Conservation (phyloP, 2,797 vertebrate genomes). For the Cossypha heuglini region DNA sequence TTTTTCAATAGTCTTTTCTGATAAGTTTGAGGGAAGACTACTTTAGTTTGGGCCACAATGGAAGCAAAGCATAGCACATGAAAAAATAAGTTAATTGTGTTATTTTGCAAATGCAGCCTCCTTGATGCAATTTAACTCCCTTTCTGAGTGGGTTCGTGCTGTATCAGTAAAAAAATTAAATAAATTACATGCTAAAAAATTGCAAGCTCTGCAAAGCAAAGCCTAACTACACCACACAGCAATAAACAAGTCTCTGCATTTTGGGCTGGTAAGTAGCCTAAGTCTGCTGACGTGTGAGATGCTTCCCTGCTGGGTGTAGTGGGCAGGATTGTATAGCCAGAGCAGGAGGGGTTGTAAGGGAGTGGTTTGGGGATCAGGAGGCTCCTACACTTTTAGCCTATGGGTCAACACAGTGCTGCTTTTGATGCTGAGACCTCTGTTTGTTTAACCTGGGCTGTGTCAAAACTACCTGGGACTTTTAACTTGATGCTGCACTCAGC, state of each 20-base stretch:
- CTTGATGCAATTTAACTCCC: background rate
- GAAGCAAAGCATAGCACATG: background rate
- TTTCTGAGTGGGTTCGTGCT: background rate
- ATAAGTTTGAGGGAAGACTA: background rate
- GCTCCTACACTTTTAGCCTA: accelerated
- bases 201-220: background rate
- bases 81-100: background rate
- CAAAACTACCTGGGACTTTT: background rate
- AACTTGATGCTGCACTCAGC: background rate
- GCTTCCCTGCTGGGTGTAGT: background rate
- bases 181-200: background rate
- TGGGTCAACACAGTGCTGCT: accelerated
- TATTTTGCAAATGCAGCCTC: background rate
- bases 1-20: background rate
- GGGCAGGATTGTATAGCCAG: background rate
- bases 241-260: background rate
- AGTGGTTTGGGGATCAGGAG: background rate
- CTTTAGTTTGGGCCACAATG: background rate
- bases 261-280: background rate
- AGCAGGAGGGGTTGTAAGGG: accelerated
- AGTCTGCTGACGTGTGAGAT: background rate
- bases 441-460: background rate
- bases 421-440: background rate
- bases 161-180: background rate
- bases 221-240: background rate